phyloP scores from a whole-genome alignment of 2,113 vertebrate species.

The Chloropsis hardwickii region DNA sequence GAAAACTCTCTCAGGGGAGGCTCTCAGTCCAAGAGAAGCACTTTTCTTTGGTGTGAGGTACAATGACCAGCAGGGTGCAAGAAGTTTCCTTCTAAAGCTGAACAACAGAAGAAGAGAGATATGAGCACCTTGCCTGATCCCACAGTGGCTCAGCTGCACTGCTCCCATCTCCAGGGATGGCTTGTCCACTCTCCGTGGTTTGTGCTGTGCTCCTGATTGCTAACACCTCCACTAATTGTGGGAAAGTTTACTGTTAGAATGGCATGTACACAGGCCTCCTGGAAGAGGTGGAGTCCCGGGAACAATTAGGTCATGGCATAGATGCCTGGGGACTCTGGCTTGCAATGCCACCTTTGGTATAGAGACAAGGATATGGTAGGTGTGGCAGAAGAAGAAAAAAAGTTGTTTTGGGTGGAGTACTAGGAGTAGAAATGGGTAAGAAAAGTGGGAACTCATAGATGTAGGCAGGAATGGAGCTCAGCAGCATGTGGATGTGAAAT shows the following conservation, averaged over 20 bases:
- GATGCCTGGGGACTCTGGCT: not conserved
- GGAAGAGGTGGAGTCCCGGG: constrained; percentile 19
- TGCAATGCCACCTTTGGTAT: not conserved
- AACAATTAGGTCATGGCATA: constrained; percentile 17
- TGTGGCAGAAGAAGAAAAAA: constrained; percentile 30
- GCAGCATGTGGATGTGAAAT: constrained; percentile 16
- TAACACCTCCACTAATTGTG: not conserved
- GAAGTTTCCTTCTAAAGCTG: not conserved
- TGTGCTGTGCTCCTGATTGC: not conserved
- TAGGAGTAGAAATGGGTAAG: not conserved
- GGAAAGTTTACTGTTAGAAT: constrained; percentile 16
- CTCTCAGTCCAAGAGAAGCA: not conserved
- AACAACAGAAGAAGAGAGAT: not conserved
- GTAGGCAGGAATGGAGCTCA: constrained; percentile 29
- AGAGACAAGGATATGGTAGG: not conserved
- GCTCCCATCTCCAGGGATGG: not conserved
- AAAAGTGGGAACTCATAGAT: constrained; percentile 12
- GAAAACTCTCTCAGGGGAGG: not conserved
- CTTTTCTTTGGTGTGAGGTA: not conserved
- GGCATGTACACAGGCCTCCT: not conserved
- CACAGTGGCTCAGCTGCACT: not conserved
- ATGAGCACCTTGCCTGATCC: not conserved
- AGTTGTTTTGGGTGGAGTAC: not conserved
- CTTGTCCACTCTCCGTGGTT: not conserved
- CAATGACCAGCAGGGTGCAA: not conserved